Evolutionary conservation across 1,140 invertebrate genomes (phyloP).

Genomic region (Aphelenchoides avenae): DNA sequence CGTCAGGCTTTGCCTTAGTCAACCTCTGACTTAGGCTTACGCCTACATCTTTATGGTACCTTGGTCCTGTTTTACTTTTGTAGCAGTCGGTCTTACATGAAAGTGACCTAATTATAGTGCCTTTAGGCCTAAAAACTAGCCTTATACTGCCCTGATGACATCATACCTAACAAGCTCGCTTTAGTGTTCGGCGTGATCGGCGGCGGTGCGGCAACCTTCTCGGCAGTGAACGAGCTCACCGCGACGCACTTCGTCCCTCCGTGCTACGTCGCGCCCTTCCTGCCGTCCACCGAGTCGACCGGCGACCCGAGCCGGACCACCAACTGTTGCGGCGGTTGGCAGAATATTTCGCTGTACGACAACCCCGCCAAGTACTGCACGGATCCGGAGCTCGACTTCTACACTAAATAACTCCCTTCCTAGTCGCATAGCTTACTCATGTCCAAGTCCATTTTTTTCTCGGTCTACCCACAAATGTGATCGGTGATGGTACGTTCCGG

Average conservation of each 20-base stretch:
- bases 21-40: not conserved
- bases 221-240: conserved; percentile 18
- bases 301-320: no score
- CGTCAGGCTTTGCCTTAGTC: not conserved
- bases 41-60: not conserved
- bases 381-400: conserved; percentile 30
- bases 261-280: conserved; percentile 22
- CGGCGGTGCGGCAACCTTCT: conserved; percentile 50
- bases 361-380: conserved; percentile 14
- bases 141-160: not conserved
- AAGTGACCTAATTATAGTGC: no score
- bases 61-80: not conserved
- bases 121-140: no score
- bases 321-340: conserved; percentile 45
- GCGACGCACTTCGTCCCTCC: conserved; percentile 24
- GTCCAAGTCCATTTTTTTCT: no score
- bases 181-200: conserved; percentile 46
- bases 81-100: no score
- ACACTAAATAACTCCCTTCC: no score
- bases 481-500: no score
- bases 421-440: no score
- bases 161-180: not conserved
- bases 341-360: conserved; percentile 42
- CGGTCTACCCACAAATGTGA: no score
- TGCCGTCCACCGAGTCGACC: no score